Conservation (phyloP, 1,140 invertebrate genomes). For the Tyrophagus putrescentiae region DNA sequence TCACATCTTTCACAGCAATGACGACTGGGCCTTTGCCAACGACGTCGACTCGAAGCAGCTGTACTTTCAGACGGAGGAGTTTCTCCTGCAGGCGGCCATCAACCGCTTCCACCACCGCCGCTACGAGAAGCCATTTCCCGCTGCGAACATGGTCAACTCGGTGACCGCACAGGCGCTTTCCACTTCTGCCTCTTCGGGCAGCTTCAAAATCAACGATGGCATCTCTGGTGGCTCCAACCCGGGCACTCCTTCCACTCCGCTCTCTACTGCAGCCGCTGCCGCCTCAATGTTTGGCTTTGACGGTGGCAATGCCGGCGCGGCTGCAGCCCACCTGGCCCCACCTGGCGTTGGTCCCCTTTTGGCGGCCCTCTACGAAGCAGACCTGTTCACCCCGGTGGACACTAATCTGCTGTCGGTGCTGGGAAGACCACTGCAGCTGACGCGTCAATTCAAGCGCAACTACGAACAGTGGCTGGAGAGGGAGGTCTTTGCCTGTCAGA, state of each 20-base stretch:
- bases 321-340: no score
- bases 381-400: conserved; percentile 57
- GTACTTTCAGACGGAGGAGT: conserved; percentile 98
- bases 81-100: conserved; percentile 74
- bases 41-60: conserved; percentile 90
- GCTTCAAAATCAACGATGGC: no score
- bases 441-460: conserved; percentile 87
- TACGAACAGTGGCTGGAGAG: conserved; percentile 91
- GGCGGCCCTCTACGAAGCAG: background rate
- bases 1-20: conserved; percentile 50
- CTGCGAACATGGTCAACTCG: conserved; percentile 18
- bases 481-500: conserved; percentile 73
- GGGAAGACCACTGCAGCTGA: conserved; percentile 53
- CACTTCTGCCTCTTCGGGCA: no score
- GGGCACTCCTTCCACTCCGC: no score
- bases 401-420: conserved; percentile 68
- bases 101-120: conserved; percentile 88
- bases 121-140: conserved; percentile 42
- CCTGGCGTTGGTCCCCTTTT: background rate
- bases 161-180: background rate
- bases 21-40: conserved; percentile 99
- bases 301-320: no score
- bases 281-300: no score
- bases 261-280: no score
- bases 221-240: no score